Evolutionary conservation across 2,797 vertebrate species (phyloP).

Genomic region (Tenualosa ilisha): DNA sequence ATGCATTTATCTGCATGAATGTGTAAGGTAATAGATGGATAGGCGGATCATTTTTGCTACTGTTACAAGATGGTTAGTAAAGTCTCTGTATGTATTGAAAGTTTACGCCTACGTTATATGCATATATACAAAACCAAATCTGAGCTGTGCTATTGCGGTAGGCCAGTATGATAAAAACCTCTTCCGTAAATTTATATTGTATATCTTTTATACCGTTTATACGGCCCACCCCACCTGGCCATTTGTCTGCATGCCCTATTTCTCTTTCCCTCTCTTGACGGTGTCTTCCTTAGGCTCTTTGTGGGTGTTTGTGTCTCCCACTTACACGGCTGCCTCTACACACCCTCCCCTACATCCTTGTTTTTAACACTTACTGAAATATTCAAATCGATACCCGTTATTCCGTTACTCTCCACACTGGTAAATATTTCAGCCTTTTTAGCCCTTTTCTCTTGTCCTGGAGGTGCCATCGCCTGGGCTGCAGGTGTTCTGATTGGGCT

Average conservation of each 20-base stretch:
- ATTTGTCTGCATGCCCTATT: not conserved
- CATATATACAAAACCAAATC: too few species aligned
- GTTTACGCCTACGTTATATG: too few species aligned
- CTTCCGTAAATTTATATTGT: too few species aligned
- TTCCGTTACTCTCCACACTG: not conserved
- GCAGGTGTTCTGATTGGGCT: slow-evolving; percentile 24
- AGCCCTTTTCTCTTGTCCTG: not conserved
- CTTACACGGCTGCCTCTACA: not conserved
- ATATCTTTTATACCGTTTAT: too few species aligned
- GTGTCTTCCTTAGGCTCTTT: slow-evolving; percentile 4
- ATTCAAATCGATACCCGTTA: slow-evolving; percentile 30
- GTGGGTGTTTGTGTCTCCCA: not conserved
- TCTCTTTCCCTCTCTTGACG: not conserved
- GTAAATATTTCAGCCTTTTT: slow-evolving; percentile 35
- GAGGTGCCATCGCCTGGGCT: not conserved
- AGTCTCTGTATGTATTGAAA: too few species aligned
- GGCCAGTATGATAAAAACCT: too few species aligned
- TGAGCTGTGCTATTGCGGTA: too few species aligned
- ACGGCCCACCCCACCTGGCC: too few species aligned
- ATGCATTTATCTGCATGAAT: too few species aligned
- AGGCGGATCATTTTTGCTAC: too few species aligned
- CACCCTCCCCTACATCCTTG: not conserved
- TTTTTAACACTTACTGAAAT: slow-evolving; percentile 36
- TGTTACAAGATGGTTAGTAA: too few species aligned
- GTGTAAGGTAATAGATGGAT: too few species aligned